Percentiles rank a stretch among this genome's conserved stretches.
phyloP scores from a whole-genome alignment of 2,888 invertebrate genomes.

The Calameuta filiformis region DNA sequence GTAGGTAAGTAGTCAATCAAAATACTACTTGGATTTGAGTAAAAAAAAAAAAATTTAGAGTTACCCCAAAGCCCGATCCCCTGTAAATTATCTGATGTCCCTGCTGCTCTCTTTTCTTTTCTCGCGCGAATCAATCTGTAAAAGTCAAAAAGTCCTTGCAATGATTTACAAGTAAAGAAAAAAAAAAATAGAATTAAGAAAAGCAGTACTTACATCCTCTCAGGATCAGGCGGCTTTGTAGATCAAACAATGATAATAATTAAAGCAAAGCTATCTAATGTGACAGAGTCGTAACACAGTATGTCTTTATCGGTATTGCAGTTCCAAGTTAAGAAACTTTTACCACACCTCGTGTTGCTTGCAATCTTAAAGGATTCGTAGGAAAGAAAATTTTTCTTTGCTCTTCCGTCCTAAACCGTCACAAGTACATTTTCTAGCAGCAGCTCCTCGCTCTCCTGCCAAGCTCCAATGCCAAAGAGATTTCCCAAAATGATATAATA shows the following conservation, averaged over 20 bases:
- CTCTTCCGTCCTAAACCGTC: not conserved
- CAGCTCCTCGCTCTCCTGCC: not conserved
- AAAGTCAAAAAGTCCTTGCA: conserved; percentile 7
- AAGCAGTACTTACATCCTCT: not conserved
- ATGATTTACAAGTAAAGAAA: not conserved
- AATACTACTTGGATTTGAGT: not conserved
- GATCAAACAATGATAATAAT: not conserved
- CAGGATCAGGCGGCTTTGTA: not conserved
- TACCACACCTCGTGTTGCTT: not conserved
- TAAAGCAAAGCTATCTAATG: not conserved
- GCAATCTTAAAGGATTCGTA: not conserved
- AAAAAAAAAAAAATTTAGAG: conserved; percentile 24
- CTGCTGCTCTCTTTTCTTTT: conserved; percentile 32
- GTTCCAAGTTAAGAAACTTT: not conserved
- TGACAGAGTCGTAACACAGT: not conserved
- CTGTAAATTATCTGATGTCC: conserved; percentile 22
- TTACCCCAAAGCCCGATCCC: conserved; percentile 37
- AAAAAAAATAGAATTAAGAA: not conserved
- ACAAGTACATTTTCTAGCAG: not conserved
- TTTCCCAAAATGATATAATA: not conserved
- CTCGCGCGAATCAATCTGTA: conserved; percentile 25
- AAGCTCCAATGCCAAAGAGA: not conserved
- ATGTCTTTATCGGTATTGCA: no score
- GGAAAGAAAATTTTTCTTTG: no score
- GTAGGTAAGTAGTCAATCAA: conserved; percentile 71